Base-by-base conservation (phyloP, 1,140 invertebrate genomes). In the Leptopilina boulardi region DNA sequence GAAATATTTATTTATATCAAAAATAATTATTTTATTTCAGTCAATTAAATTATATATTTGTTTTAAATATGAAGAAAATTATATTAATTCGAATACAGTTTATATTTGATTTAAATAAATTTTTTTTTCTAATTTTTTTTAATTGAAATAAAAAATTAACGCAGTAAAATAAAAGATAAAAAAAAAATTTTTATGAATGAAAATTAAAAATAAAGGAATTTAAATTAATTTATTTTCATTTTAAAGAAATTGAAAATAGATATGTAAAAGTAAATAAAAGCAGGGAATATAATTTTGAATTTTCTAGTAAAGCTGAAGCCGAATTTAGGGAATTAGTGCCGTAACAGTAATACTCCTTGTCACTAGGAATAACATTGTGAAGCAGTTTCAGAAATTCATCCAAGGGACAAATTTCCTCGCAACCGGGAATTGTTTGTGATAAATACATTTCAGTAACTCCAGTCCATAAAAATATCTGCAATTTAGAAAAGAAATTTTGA, bases 391-490 rank as follows among this genome's bases (percentile, higher is more conserved):
- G 76, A 79, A 89, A 90, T 4, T 89, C 73, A 3, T 89, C 83
- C 6, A 88, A 79, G 3, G 87, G 88, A 82, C 89, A 90, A 11
- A 85, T 47, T 44, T 90, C 86, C 6, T 59, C n/a, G 76, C 89
- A 90, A 3, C 82, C 84, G 0, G 87, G 87, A 47, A 90, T 87
- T 44, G 73, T 84, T 84, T 89, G 82, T 11, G 76, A 38, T 2
- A 83, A 74, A 15, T 89, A 75, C 38, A 77, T 75, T 54, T 88
- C 86, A 1, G 85, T 84, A 2, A 84, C 81, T 71, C 88, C 89
- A 3, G 87, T 87, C 87, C 87, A 90, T 6, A 80, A 78, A 18
- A 87, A 41, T 19, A 87, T 84, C 88, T 90, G 21, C 44, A 74
- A 47, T 59, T 54, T 70, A 13, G 23, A 38, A n/a, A 74, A 47